Base-by-base conservation (phyloP, 2,113 vertebrate species). In the Sapayoa aenigma region DNA sequence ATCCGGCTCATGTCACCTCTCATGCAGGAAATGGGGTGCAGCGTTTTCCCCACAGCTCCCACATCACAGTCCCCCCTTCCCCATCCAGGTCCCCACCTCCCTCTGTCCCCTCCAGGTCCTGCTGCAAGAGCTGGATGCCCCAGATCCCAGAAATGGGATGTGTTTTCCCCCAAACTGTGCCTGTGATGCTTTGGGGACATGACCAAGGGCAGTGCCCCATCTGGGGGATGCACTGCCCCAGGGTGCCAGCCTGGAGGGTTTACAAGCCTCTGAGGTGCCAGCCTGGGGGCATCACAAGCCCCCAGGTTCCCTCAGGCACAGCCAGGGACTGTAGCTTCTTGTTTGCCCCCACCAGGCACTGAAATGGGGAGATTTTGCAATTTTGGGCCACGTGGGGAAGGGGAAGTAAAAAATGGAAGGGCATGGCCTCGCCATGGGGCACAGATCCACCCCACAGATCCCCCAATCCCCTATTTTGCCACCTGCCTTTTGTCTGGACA, bases 141-240 rank as follows among this genome's bases (percentile, higher is more conserved):
- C 41, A 69, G 35, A 69, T 3, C 11, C 30, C 41, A 76, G 56
- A 55, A 71, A 37, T 2, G 1, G 28, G 25, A 47, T 2, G 12
- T 2, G 1, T 58, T 49, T 31, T 9, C 4, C n/a, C 39, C 24
- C 46, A 11, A 5, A 41, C 12, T 41, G 14, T 79, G 77, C 67
- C 47, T 3, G 3, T 10, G 27, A 27, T 8, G 19, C 25, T 68
- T 4, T 27, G 39, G 49, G 24, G 10, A 24, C 21, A 4, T 3
- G 10, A 17, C 73, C 55, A 3, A n/a, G 56, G 53, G 39, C 2
- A 5, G n/a, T 7, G 78, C 23, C n/a, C 19, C 0, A 0, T 28
- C 6, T 50, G 12, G 60, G 78, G 63, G 33, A 10, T 28, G 44
- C 22, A 9, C 4, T 33, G 5, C 13, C 42, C 75, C 35, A 9